Base-by-base conservation (phyloP, 2,797 vertebrate species). In the Intellagama lesueurii region DNA sequence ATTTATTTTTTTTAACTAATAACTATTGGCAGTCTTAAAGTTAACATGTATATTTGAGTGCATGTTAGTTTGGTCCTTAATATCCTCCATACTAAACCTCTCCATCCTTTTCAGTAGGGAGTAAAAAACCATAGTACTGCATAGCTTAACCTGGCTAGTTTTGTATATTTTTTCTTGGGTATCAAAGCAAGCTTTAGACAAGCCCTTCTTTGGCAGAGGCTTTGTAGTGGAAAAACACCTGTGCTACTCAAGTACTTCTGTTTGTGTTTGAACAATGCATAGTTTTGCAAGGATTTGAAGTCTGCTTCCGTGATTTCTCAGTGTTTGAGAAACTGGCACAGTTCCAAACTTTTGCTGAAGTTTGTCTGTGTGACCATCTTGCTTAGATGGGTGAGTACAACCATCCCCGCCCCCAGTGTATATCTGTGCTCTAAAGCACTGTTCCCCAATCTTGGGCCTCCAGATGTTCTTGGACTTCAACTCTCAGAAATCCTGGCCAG, bases 211-310 rank as follows among this genome's bases (percentile, higher is more conserved):
- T 92, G 82, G 70, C 56, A 35, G 24, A 90, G 47, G 1, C 19
- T 9, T 24, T 87, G 78, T 69, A 32, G 35, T 92, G 32, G 75
- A 52, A 87, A 92, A 85, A 4, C 91, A 49, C 8, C 26, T 70
- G 73, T 28, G 84, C 24, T 70, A 16, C 56, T 73, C 30, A 35
- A 72, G 78, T 81, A 81, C 64, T 75, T 89, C 6, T 49, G 30
- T 52, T 81, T 40, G 8, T 68, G 56, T 75, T 81, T 49, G 22
- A 81, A 81, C 35, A 60, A 32, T 84, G 56, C 68, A 1, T 6
- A 0, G 5, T 3, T 82, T 89, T 90, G 1, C 0, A 86, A 91
- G 60, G 30, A 52, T n/a, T 6, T 72, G 0, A 35, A 32, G 75
- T 92, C 84, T 89, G 26, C 69, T 83, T 84, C 84, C 8, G 16